These are phyloP conservation scores for Donacobius atricapilla DNA, from an alignment of 2,113 vertebrate genomes.

Conservation along the genomic window DNA sequence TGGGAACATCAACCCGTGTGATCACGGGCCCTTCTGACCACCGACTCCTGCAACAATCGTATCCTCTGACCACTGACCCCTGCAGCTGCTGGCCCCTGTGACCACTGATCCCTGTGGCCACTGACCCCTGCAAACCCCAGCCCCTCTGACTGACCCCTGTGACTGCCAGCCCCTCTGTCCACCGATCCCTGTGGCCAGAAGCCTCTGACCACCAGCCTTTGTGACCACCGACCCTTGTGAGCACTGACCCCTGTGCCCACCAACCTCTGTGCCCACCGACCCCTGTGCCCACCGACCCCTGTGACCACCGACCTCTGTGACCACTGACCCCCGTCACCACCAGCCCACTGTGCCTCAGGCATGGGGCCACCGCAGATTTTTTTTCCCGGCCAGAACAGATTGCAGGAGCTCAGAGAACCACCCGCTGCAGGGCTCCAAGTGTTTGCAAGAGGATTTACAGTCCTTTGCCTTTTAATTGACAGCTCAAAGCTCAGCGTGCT, in stretches of 20 bases:
- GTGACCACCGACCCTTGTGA: no score
- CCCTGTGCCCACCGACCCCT: neutral
- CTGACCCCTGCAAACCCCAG: neutral
- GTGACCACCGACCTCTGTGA: no score
- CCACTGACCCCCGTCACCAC: accelerated
- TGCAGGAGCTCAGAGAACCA: neutral
- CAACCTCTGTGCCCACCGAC: neutral
- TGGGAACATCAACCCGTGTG: accelerated
- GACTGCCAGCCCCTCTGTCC: neutral
- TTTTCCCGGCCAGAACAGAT: accelerated
- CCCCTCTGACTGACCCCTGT: no score
- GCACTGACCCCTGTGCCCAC: no score
- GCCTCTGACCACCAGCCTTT: accelerated
- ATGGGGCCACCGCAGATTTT: accelerated
- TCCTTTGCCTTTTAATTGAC: neutral
- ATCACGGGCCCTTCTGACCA: neutral
- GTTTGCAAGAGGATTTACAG: neutral
- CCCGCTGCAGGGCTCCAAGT: neutral
- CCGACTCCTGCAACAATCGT: accelerated
- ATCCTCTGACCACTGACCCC: no score
- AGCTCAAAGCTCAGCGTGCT: neutral
- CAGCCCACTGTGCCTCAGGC: accelerated
- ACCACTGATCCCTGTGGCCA: neutral
- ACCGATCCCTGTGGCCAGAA: no score
- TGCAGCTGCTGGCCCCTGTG: accelerated